Conservation (phyloP, 1,140 invertebrate genomes). For the Bombus sibiricus region DNA sequence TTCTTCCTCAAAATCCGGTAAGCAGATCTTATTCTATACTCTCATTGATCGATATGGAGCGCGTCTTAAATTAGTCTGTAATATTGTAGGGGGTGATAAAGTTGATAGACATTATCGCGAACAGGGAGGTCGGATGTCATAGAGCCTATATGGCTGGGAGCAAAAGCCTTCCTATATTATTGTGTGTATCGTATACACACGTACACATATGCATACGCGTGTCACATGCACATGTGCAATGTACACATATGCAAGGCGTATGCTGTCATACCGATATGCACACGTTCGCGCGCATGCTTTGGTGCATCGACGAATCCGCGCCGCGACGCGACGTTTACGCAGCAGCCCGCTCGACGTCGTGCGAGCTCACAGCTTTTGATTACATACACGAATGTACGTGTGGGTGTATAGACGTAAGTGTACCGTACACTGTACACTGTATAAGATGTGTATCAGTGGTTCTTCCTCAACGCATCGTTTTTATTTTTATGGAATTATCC, state of each 20-base stretch:
- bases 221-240: no score
- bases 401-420: no score
- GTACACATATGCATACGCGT: constrained; percentile 5
- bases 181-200: constrained; percentile 35
- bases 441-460: no score
- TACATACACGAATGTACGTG: not conserved
- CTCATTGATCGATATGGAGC: not conserved
- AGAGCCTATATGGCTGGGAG: constrained; percentile 49
- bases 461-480: not conserved
- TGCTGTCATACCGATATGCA: not conserved
- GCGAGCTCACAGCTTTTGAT: not conserved
- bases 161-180: constrained; percentile 5
- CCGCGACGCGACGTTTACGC: constrained; percentile 20
- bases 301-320: constrained; percentile 26
- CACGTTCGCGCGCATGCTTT: not conserved
- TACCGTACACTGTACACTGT: no score
- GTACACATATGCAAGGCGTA: not conserved
- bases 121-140: constrained; percentile 67
- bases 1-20: not conserved
- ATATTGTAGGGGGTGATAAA: constrained; percentile 56
- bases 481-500: not conserved
- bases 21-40: not conserved
- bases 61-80: constrained; percentile 20
- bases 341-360: not conserved
- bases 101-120: constrained; percentile 69